phyloP scores from a whole-genome alignment of 2,797 vertebrate genomes.

The Pterois miles region DNA sequence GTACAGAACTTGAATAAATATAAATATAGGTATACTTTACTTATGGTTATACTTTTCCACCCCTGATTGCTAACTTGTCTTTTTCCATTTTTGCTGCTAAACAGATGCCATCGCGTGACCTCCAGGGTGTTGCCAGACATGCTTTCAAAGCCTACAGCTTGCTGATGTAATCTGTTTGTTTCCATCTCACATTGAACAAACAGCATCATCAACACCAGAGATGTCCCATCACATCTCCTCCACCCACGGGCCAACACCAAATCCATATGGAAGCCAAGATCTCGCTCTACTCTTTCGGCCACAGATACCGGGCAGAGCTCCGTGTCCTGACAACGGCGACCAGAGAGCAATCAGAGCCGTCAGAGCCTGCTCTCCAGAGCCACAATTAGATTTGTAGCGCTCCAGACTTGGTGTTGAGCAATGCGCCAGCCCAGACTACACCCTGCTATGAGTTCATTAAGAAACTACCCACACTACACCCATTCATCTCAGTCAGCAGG shows the following conservation, averaged over 20 bases:
- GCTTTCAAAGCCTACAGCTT: not conserved
- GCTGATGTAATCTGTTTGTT: conserved; percentile 59
- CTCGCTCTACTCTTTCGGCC: conserved; percentile 40
- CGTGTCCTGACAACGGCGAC: conserved; percentile 54
- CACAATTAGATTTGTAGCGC: conserved; percentile 71
- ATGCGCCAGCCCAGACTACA: conserved; percentile 54
- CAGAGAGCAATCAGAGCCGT: conserved; percentile 59
- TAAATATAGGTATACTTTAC: not conserved
- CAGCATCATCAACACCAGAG: conserved; percentile 13
- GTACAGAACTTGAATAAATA: not conserved
- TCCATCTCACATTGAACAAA: conserved; percentile 36
- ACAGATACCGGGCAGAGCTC: conserved; percentile 58
- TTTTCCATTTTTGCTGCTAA: not conserved
- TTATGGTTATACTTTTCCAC: too few species aligned
- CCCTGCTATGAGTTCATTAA: conserved; percentile 74
- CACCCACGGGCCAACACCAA: conserved; percentile 24
- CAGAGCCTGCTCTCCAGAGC: conserved; percentile 41
- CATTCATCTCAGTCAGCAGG: conserved; percentile 69
- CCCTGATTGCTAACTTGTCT: not conserved
- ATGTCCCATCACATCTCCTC: conserved; percentile 50
- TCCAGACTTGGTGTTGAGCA: conserved; percentile 64
- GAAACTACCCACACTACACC: conserved; percentile 62
- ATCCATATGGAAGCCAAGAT: conserved; percentile 45
- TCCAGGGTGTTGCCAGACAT: conserved; percentile 15
- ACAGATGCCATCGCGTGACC: not conserved